Conservation (phyloP, 92 coral and sea anemone species). For the Parazoanthus darwini region DNA sequence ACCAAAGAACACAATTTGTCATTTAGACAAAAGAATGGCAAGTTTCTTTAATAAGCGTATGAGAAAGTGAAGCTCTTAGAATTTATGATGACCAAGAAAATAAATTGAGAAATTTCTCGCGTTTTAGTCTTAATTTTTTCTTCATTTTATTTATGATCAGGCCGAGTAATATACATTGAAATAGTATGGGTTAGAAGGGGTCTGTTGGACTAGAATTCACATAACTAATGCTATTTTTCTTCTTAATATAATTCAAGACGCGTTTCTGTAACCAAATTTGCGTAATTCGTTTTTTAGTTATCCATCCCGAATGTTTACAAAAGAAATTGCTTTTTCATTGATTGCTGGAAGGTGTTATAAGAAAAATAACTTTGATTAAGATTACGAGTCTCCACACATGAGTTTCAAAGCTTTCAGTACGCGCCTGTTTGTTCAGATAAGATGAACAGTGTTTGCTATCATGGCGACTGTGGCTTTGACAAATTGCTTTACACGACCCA, state of each 20-base stretch:
- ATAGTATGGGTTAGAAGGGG: neutral
- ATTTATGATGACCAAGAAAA: neutral
- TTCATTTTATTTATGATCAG: neutral
- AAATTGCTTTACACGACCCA: constrained; percentile 20
- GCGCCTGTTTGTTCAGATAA: constrained; percentile 26
- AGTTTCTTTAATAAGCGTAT: constrained; percentile 19
- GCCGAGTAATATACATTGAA: neutral
- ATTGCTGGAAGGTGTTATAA: constrained; percentile 34
- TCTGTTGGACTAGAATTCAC: neutral
- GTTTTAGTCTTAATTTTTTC: neutral
- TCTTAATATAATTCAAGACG: constrained; percentile 20
- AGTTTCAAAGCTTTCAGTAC: constrained; percentile 31
- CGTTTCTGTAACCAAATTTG: constrained; percentile 6
- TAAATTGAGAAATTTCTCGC: neutral
- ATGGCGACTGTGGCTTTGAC: constrained; percentile 18
- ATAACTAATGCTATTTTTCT: neutral
- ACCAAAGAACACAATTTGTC: constrained; percentile 22
- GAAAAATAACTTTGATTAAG: constrained; percentile 44
- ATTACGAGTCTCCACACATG: constrained; percentile 2
- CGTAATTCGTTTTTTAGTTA: constrained; percentile 5
- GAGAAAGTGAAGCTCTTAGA: neutral
- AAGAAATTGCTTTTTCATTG: constrained; percentile 26
- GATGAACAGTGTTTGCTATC: constrained; percentile 8
- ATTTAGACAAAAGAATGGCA: constrained; percentile 15
- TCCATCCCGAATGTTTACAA: constrained; percentile 29